Percentiles rank a stretch among this genome's conserved stretches.
Evolutionary conservation across 2,888 invertebrate genomes (phyloP).

Genomic region (Mesochorus sp.): DNA sequence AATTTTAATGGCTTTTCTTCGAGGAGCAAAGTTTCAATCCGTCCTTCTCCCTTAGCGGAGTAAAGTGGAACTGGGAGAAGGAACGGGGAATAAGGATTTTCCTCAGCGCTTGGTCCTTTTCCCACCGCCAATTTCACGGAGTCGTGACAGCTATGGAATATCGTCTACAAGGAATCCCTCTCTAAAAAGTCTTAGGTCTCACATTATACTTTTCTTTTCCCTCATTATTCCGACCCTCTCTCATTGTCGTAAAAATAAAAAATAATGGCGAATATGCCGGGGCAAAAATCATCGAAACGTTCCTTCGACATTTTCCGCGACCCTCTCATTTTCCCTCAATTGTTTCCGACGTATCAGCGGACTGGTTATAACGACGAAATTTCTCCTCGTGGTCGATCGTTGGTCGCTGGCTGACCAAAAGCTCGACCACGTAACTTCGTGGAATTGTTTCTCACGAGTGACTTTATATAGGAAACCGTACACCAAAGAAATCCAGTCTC

Average conservation of each 20-base stretch:
- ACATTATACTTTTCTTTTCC: background rate
- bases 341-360: background rate
- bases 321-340: background rate
- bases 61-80: background rate
- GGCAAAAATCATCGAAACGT: too few relatives aligned
- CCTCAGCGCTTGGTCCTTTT: slow-evolving; percentile 5
- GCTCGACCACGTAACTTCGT: background rate
- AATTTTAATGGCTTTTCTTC: slow-evolving; percentile 60
- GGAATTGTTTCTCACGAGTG: background rate
- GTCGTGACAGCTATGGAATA: slow-evolving; percentile 29
- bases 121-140: slow-evolving; percentile 25
- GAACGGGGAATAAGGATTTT: slow-evolving; percentile 47
- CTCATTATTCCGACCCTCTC: too few relatives aligned
- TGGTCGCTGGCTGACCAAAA: background rate
- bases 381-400: background rate
- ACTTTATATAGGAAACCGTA: too few relatives aligned
- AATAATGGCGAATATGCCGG: too few relatives aligned
- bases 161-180: background rate
- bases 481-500: too few relatives aligned
- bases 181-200: background rate
- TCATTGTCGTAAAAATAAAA: too few relatives aligned
- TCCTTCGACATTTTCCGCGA: background rate
- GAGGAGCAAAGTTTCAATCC: slow-evolving; percentile 56
- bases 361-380: background rate
- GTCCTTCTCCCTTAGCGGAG: slow-evolving; percentile 21